Evolutionary conservation across 92 coral and sea anemone species (phyloP).

Genomic region (Chrysogorgia sp.): DNA sequence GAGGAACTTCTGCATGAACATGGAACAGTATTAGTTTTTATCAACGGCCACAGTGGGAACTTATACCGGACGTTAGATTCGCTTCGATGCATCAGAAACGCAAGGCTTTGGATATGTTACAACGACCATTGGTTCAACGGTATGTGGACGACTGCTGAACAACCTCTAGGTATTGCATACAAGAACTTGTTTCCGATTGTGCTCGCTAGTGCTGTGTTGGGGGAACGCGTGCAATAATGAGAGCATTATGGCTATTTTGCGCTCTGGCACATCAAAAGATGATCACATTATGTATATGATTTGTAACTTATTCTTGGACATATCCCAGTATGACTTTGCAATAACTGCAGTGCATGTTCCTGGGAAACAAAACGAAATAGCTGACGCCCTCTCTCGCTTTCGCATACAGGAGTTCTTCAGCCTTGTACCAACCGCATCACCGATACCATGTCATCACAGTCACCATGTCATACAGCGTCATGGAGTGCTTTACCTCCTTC

Average conservation of each 20-base stretch:
- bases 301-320: too few species aligned
- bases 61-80: conserved; percentile 25
- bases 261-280: conserved; percentile 3
- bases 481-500: too few species aligned
- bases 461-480: too few species aligned
- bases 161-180: conserved; percentile 25
- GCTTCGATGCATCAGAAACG: conserved; percentile 30
- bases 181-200: conserved; percentile 38
- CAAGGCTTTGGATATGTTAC: conserved; percentile 25
- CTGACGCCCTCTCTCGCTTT: too few species aligned
- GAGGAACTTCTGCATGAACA: too few species aligned
- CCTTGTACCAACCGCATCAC: too few species aligned
- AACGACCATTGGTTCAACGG: conserved; percentile 22
- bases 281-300: conserved; percentile 21
- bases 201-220: conserved; percentile 29
- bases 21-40: conserved; percentile 36
- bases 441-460: too few species aligned
- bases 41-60: conserved; percentile 18
- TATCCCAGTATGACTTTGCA: too few species aligned
- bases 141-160: conserved; percentile 13
- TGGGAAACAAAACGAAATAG: too few species aligned
- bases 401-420: too few species aligned
- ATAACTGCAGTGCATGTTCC: too few species aligned
- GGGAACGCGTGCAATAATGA: neutral
- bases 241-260: neutral